These are phyloP conservation scores for Tuta absoluta DNA, from an alignment of 2,888 invertebrate species.

Conservation along the genomic window DNA sequence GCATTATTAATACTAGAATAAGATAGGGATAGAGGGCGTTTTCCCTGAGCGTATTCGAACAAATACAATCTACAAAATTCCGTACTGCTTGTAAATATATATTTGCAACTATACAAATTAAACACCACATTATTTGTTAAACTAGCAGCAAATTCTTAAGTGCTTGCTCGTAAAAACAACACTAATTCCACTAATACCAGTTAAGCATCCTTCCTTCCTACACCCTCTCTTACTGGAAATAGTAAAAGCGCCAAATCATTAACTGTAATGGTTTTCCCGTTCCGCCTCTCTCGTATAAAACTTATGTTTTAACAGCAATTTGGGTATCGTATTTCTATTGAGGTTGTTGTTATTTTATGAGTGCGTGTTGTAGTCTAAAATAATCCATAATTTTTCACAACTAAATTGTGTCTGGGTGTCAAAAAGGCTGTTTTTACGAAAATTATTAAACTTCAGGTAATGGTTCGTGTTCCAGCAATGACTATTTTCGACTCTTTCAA, in stretches of 20 bases:
- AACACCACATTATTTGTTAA: not conserved
- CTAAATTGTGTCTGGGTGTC: too few species aligned
- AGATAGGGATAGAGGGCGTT: too few species aligned
- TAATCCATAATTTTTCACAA: too few species aligned
- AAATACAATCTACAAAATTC: too few species aligned
- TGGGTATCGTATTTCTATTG: not conserved
- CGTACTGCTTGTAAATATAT: too few species aligned
- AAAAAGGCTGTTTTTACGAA: not conserved
- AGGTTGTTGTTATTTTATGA: not conserved
- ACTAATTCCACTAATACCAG: slow-evolving; percentile 61
- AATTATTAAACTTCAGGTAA: not conserved
- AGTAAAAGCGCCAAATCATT: slow-evolving; percentile 70
- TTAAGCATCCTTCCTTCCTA: slow-evolving; percentile 48
- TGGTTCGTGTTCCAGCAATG: not conserved
- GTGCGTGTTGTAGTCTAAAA: slow-evolving; percentile 30
- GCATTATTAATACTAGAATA: too few species aligned
- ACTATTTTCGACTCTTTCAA: not conserved
- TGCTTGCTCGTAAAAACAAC: slow-evolving; percentile 54
- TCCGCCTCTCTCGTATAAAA: slow-evolving; percentile 19
- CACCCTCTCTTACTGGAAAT: slow-evolving; percentile 44
- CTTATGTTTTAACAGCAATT: slow-evolving; percentile 7
- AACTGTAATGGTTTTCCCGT: slow-evolving; percentile 62
- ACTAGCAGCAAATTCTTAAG: not conserved
- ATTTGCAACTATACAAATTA: not conserved
- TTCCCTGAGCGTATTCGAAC: too few species aligned